phyloP scores from a whole-genome alignment of 2,888 invertebrate genomes.

The Scaptomyza caliginosa region DNA sequence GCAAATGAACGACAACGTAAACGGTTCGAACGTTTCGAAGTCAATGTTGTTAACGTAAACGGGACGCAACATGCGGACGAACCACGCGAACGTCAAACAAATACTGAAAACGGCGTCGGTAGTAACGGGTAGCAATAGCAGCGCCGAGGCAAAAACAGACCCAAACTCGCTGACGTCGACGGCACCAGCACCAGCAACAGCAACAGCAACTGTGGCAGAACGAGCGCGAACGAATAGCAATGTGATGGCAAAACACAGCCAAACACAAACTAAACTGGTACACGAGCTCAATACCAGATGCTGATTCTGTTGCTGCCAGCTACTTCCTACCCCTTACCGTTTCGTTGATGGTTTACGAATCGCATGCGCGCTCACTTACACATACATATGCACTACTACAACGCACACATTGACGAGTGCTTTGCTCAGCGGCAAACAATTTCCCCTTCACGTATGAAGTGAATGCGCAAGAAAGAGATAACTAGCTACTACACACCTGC shows the following conservation, averaged over 20 bases:
- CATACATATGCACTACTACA: conserved; percentile 12
- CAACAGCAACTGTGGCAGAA: conserved; percentile 30
- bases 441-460: conserved; percentile 39
- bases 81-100: conserved; percentile 75
- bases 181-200: conserved; percentile 25
- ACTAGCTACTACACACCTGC: conserved; percentile 36
- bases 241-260: conserved; percentile 59
- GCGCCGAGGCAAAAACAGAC: conserved; percentile 36
- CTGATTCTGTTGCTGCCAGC: conserved; percentile 22
- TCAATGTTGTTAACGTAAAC: conserved; percentile 49
- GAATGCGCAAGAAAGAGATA: conserved; percentile 52
- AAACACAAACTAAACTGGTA: conserved; percentile 57
- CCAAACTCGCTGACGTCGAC: conserved; percentile 40
- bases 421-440: conserved; percentile 57
- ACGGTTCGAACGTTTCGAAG: conserved; percentile 44
- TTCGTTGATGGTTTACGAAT: conserved; percentile 47
- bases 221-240: conserved; percentile 57
- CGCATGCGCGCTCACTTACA: conserved; percentile 70
- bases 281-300: conserved; percentile 52
- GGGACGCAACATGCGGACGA: conserved; percentile 60
- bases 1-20: conserved; percentile 18
- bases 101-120: conserved; percentile 67
- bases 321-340: conserved; percentile 45
- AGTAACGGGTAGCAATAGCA: conserved; percentile 48
- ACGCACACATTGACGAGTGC: conserved; percentile 22